Percentiles rank a stretch among this genome's conserved stretches.
Evolutionary conservation across 2,888 invertebrate species (phyloP).

Genomic region (Napeogenes sylphis): DNA sequence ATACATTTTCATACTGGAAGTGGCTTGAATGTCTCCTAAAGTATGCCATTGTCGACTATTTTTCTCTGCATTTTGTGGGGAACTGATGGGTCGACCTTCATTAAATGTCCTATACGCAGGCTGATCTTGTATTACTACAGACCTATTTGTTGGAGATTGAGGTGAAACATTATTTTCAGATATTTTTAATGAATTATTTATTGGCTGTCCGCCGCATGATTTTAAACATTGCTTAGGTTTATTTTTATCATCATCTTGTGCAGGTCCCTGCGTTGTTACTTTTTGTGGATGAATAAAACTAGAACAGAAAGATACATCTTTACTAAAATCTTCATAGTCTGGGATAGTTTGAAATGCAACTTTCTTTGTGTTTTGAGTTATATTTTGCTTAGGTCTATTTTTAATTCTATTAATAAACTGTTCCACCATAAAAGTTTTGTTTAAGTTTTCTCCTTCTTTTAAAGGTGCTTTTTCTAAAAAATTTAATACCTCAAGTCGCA

Average conservation of each 20-base stretch:
- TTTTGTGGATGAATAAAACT: slow-evolving; percentile 16
- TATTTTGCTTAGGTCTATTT: slow-evolving; percentile 28
- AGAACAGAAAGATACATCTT: slow-evolving; percentile 34
- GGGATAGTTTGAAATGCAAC: slow-evolving; percentile 24
- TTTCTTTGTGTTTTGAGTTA: slow-evolving; percentile 17
- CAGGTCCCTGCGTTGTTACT: background rate
- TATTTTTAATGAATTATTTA: background rate
- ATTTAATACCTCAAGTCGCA: slow-evolving; percentile 43
- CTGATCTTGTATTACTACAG: slow-evolving; percentile 16
- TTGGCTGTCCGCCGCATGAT: slow-evolving; percentile 1
- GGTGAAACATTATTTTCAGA: background rate
- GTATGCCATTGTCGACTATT: slow-evolving; percentile 23
- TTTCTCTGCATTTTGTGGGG: slow-evolving; percentile 12
- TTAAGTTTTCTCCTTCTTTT: slow-evolving; percentile 35
- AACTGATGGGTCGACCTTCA: slow-evolving; percentile 16
- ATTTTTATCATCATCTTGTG: slow-evolving; percentile 9
- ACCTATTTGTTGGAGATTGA: slow-evolving; percentile 2
- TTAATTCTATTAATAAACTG: slow-evolving; percentile 42
- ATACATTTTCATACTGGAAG: slow-evolving; percentile 11
- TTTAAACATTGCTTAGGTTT: slow-evolving; percentile 15
- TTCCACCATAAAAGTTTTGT: slow-evolving; percentile 44
- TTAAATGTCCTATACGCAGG: slow-evolving; percentile 19
- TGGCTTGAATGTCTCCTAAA: slow-evolving; percentile 17
- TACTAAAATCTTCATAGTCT: slow-evolving; percentile 37
- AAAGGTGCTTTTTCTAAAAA: slow-evolving; percentile 41